Evolutionary conservation across 2,888 invertebrate genomes (phyloP).

Genomic region (Xanthorhoe spadicearia): DNA sequence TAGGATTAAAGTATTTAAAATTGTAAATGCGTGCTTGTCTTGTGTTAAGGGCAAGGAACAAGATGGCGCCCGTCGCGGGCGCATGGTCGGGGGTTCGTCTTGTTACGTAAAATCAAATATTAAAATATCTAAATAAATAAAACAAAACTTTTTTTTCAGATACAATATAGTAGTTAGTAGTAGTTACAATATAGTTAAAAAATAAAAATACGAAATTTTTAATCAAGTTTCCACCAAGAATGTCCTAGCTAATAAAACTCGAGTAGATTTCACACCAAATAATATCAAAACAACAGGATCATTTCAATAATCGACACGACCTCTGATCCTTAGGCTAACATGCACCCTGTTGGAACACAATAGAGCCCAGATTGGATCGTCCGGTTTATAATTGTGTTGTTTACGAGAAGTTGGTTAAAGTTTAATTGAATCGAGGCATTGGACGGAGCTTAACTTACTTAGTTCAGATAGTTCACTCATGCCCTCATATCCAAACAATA

Average conservation of each 20-base stretch:
- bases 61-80: too few species aligned
- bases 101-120: too few species aligned
- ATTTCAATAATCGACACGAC: conserved; percentile 65
- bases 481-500: too few species aligned
- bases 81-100: too few species aligned
- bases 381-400: conserved; percentile 73
- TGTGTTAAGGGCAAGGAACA: too few species aligned
- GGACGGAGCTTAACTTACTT: conserved; percentile 24
- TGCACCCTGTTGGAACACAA: conserved; percentile 32
- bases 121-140: too few species aligned
- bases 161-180: too few species aligned
- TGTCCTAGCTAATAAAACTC: conserved; percentile 30
- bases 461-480: conserved; percentile 24
- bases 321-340: conserved; percentile 32
- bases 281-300: conserved; percentile 66
- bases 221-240: not conserved
- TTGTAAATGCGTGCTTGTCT: too few species aligned
- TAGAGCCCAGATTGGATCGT: conserved; percentile 59
- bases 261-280: conserved; percentile 47
- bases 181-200: too few species aligned
- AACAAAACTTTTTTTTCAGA: too few species aligned
- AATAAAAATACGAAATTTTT: too few species aligned
- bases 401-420: conserved; percentile 80
- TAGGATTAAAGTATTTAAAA: too few species aligned
- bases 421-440: conserved; percentile 79